Evolutionary conservation across 2,888 invertebrate genomes (phyloP).

Genomic region (Amphipoea lucens): DNA sequence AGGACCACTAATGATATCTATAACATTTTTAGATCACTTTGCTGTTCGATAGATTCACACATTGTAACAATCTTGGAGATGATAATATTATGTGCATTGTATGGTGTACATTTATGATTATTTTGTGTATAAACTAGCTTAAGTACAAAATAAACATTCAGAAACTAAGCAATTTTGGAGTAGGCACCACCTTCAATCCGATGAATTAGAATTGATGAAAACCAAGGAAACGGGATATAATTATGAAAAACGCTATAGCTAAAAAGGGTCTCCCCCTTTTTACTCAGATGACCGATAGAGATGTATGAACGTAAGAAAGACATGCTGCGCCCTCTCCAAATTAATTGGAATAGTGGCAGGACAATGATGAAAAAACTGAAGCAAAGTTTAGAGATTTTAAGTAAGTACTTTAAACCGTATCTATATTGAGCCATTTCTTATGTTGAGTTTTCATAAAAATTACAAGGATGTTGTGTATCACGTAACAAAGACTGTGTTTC

Average conservation of each 20-base stretch:
- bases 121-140: neutral
- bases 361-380: neutral
- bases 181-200: neutral
- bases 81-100: neutral
- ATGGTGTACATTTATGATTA: neutral
- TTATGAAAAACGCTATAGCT: neutral
- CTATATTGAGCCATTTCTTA: neutral
- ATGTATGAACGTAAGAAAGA: neutral
- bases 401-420: no score
- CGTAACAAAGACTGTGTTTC: slow-evolving; percentile 5
- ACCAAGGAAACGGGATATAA: neutral
- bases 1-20: neutral
- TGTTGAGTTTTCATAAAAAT: neutral
- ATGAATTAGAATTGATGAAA: neutral
- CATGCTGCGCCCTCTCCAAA: neutral
- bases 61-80: neutral
- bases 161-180: neutral
- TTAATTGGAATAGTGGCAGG: no score
- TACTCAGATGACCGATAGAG: neutral
- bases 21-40: neutral
- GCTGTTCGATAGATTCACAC: neutral
- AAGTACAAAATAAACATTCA: neutral
- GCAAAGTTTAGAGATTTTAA: neutral
- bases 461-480: neutral
- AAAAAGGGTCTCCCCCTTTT: neutral